Conservation (phyloP, 2,113 vertebrate species). For the Pangasianodon hypophthalmus region DNA sequence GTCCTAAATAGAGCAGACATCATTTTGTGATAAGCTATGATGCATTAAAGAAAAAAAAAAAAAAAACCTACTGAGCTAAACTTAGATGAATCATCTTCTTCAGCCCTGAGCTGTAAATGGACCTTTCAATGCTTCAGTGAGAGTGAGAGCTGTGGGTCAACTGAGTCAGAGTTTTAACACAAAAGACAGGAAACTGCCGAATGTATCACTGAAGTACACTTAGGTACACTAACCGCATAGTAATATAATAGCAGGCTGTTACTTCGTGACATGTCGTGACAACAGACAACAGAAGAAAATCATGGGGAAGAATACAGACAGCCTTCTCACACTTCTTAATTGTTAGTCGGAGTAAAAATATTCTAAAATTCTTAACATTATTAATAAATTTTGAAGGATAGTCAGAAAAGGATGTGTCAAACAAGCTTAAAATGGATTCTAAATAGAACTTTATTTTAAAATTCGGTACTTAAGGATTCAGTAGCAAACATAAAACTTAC, state of each 20-base stretch:
- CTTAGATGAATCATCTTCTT: not conserved
- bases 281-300: not conserved
- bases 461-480: not conserved
- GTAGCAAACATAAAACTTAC: not conserved
- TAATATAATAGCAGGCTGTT: not conserved
- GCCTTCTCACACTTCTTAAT: not conserved
- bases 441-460: conserved; percentile 29
- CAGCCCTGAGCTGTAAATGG: not conserved
- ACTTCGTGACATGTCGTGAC: not conserved
- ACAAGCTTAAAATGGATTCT: not conserved
- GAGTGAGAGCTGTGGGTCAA: not conserved
- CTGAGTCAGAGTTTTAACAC: conserved; percentile 27
- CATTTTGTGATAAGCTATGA: conserved; percentile 1
- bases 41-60: not conserved
- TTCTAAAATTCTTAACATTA: not conserved
- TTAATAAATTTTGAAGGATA: not conserved
- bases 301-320: not conserved
- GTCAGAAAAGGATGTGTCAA: not conserved
- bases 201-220: not conserved
- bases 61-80: not conserved
- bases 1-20: not conserved
- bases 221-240: not conserved
- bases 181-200: conserved; percentile 30
- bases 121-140: not conserved
- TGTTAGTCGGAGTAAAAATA: not conserved